Evolutionary conservation across 2,888 invertebrate genomes (phyloP).

Genomic region (Nysson spinosus): DNA sequence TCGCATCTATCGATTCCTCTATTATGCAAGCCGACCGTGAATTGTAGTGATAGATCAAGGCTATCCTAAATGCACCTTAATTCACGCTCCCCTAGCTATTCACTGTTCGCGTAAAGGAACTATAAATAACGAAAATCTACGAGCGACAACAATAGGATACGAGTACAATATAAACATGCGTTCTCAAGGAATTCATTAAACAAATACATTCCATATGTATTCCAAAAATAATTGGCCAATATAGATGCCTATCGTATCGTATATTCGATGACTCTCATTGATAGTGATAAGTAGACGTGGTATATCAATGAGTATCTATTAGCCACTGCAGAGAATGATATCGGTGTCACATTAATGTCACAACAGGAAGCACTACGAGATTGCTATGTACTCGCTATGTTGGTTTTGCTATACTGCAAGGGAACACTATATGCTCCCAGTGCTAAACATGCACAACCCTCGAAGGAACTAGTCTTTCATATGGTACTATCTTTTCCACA

Average conservation of each 20-base stretch:
- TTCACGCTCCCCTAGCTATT: not conserved
- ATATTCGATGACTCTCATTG: too few species aligned
- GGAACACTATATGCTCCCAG: too few species aligned
- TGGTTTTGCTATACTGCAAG: too few species aligned
- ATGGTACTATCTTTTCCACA: not conserved
- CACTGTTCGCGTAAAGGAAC: not conserved
- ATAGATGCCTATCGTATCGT: too few species aligned
- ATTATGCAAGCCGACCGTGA: not conserved
- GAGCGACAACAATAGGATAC: too few species aligned
- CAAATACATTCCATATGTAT: too few species aligned
- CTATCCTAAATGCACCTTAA: not conserved
- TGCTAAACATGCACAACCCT: not conserved
- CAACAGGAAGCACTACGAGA: constrained; percentile 33
- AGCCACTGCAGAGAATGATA: constrained; percentile 1
- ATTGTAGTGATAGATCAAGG: not conserved
- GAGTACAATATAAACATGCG: too few species aligned
- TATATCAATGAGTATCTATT: not conserved
- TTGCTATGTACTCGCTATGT: not conserved
- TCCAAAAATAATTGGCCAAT: too few species aligned
- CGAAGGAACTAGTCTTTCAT: not conserved
- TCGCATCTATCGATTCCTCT: not conserved
- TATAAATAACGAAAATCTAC: constrained; percentile 4
- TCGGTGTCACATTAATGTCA: constrained; percentile 24
- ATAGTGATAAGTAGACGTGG: too few species aligned
- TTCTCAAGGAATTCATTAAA: too few species aligned